Conservation (phyloP, 1,140 invertebrate genomes). For the Anadara kagoshimensis region DNA sequence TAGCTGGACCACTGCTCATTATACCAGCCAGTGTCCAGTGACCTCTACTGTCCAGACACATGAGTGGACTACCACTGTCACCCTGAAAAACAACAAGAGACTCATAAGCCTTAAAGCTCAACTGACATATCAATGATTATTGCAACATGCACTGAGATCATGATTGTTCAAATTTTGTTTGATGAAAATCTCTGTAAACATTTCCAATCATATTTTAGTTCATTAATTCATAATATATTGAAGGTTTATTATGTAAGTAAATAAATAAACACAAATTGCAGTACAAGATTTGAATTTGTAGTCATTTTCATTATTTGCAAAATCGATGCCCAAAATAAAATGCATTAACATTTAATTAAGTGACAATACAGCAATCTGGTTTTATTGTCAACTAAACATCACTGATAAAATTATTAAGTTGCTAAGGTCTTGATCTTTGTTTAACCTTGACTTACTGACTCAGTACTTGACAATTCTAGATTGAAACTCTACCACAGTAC, state of each 20-base stretch:
- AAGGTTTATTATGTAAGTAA: not conserved
- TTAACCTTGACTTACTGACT: too few species aligned
- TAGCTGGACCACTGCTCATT: slow-evolving; percentile 44
- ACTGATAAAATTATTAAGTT: too few species aligned
- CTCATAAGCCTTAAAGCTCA: not conserved
- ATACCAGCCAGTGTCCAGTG: slow-evolving; percentile 75
- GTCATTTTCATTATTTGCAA: too few species aligned
- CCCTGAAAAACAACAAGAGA: slow-evolving; percentile 80
- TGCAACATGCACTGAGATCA: not conserved
- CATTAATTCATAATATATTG: not conserved
- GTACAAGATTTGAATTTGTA: too few species aligned
- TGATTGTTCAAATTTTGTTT: not conserved
- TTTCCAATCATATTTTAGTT: not conserved
- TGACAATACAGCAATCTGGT: too few species aligned
- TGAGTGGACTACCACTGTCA: slow-evolving; percentile 88
- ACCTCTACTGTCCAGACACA: slow-evolving; percentile 79
- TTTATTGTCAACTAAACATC: too few species aligned
- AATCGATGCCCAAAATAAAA: too few species aligned
- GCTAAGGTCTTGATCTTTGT: too few species aligned
- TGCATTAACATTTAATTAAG: too few species aligned
- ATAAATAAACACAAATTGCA: not conserved
- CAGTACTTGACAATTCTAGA: too few species aligned
- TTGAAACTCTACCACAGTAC: too few species aligned
- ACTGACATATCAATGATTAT: not conserved
- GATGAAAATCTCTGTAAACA: not conserved